phyloP scores from a whole-genome alignment of 2,888 invertebrate species.

The Drepanosiphum platanoidis region DNA sequence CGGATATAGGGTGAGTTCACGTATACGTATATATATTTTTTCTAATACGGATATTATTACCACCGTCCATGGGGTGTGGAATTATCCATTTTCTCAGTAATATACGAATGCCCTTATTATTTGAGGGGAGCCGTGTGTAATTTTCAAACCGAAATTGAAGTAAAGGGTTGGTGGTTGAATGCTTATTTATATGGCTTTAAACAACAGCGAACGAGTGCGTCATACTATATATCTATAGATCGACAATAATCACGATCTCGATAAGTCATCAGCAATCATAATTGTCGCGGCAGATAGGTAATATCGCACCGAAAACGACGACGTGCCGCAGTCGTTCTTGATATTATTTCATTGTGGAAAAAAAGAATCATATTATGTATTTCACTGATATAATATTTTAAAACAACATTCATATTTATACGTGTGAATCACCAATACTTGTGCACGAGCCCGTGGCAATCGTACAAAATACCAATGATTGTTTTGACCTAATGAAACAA shows the following conservation, averaged over 20 bases:
- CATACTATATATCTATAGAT: constrained; percentile 26
- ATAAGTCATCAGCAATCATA: background rate
- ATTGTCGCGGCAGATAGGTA: background rate
- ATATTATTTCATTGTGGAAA: background rate
- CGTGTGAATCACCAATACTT: background rate
- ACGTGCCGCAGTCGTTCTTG: no score
- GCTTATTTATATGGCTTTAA: constrained; percentile 36
- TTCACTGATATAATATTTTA: background rate
- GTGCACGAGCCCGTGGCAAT: background rate
- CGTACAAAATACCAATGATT: background rate
- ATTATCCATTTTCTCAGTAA: constrained; percentile 47
- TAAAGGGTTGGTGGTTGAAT: constrained; percentile 52
- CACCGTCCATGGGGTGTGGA: constrained; percentile 15
- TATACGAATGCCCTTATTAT: constrained; percentile 14
- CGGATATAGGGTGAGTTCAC: constrained; percentile 86
- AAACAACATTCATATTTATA: background rate
- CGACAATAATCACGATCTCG: background rate
- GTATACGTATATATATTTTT: background rate
- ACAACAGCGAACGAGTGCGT: constrained; percentile 42
- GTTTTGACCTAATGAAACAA: constrained; percentile 4
- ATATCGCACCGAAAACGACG: no score
- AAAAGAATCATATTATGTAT: background rate
- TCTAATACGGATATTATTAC: constrained; percentile 51
- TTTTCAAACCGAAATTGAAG: constrained; percentile 46
- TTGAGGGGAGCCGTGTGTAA: constrained; percentile 46